Conservation (phyloP, 2,797 vertebrate species). For the Darevskia nairensis region DNA sequence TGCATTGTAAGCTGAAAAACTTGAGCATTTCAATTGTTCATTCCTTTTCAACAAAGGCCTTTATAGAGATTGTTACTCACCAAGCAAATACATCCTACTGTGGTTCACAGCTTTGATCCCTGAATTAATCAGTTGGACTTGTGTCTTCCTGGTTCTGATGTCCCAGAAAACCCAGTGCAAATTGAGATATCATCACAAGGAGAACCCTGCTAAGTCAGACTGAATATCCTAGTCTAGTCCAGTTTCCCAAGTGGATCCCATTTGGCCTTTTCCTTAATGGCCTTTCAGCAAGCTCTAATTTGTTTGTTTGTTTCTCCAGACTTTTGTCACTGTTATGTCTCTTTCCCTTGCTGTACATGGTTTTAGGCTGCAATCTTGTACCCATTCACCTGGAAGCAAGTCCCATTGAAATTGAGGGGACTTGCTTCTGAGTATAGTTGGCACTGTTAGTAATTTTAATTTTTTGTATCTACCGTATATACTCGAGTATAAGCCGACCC, state of each 20-base stretch:
- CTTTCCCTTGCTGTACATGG: not conserved
- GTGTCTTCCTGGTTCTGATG: not conserved
- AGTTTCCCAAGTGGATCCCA: not conserved
- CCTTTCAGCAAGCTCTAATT: too few relatives aligned
- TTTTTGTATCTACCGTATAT: not conserved
- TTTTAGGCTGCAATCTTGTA: not conserved
- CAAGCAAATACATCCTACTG: not conserved
- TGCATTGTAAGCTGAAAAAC: not conserved
- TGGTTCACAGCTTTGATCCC: not conserved
- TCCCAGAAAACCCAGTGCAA: not conserved
- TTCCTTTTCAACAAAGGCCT: not conserved
- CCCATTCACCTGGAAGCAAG: not conserved
- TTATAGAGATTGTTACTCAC: not conserved
- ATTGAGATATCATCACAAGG: not conserved
- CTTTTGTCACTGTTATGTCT: not conserved
- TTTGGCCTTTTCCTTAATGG: too few relatives aligned
- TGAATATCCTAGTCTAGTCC: not conserved
- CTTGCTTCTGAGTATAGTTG: not conserved
- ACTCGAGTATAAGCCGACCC: too few relatives aligned
- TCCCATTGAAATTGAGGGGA: not conserved
- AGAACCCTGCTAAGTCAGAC: too few relatives aligned
- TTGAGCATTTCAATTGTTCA: too few relatives aligned
- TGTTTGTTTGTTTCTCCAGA: too few relatives aligned
- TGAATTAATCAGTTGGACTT: not conserved
- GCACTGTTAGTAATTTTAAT: not conserved